Evolutionary conservation across 2,113 vertebrate species (phyloP).

Genomic region (Eclectus roratus): DNA sequence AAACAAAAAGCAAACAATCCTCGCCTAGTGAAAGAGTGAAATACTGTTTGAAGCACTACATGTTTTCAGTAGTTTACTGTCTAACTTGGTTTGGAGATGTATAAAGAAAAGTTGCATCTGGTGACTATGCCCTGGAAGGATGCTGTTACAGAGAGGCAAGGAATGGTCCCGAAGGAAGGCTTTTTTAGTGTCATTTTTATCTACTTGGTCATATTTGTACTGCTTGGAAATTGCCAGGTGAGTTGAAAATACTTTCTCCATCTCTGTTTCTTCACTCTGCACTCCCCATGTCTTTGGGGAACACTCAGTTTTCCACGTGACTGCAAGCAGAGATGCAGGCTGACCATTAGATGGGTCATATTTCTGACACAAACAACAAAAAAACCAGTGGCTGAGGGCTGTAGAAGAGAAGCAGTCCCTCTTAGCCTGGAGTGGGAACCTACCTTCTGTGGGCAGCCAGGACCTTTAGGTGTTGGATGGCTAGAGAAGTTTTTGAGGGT

Average conservation of each 20-base stretch:
- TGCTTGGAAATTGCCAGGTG: background rate
- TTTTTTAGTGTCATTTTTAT: background rate
- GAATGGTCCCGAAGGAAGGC: background rate
- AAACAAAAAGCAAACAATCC: background rate
- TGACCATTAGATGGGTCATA: background rate
- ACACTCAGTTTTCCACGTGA: background rate
- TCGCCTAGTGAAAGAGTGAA: background rate
- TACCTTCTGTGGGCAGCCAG: background rate
- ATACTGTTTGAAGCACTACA: background rate
- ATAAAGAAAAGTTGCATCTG: background rate
- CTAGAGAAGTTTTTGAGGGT: background rate
- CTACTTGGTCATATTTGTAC: background rate
- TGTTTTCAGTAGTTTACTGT: background rate
- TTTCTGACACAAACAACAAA: background rate
- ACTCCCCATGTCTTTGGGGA: background rate
- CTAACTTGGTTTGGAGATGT: background rate
- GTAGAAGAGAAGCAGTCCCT: background rate
- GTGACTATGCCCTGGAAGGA: background rate
- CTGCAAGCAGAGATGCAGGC: background rate
- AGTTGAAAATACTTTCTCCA: background rate
- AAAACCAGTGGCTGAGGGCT: background rate
- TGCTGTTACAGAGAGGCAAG: background rate
- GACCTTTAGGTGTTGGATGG: background rate
- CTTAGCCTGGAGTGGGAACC: background rate
- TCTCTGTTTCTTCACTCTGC: background rate